phyloP scores from a whole-genome alignment of 92 coral and sea anemone species.

The Palythoa caribaeorum region DNA sequence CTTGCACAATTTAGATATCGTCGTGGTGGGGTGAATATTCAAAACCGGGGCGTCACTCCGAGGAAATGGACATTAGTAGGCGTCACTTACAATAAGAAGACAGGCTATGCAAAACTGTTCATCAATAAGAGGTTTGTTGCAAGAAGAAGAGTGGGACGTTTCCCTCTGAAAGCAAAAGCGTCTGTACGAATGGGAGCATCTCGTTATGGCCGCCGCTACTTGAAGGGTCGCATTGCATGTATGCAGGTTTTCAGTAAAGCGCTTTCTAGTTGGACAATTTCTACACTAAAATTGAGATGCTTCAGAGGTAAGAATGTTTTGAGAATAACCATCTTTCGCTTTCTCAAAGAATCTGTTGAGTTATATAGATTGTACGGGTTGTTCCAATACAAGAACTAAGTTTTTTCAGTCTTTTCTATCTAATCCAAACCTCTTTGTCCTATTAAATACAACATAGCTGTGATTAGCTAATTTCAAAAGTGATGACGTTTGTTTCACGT shows the following conservation, averaged over 20 bases:
- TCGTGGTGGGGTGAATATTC: slow-evolving; percentile 58
- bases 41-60: slow-evolving; percentile 53
- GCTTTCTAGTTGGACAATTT: slow-evolving; percentile 54
- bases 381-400: too few relatives aligned
- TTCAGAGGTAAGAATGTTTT: slow-evolving; percentile 65
- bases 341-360: neutral
- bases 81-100: slow-evolving; percentile 66
- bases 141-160: slow-evolving; percentile 58
- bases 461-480: too few relatives aligned
- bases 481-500: too few relatives aligned
- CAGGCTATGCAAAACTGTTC: slow-evolving; percentile 74
- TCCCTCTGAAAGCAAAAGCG: slow-evolving; percentile 65
- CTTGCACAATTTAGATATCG: slow-evolving; percentile 59
- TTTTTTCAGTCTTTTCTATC: too few relatives aligned
- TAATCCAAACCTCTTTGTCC: too few relatives aligned
- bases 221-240: slow-evolving; percentile 77
- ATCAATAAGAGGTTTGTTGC: slow-evolving; percentile 70
- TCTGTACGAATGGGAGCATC: slow-evolving; percentile 80
- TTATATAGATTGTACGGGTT: too few relatives aligned
- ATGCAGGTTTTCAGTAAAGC: slow-evolving; percentile 77
- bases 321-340: too few relatives aligned
- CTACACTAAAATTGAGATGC: slow-evolving; percentile 67
- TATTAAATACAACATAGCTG: too few relatives aligned
- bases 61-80: slow-evolving; percentile 77
- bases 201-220: slow-evolving; percentile 68